These are phyloP conservation scores for Clarias fuscus DNA, from an alignment of 2,797 vertebrate genomes.

Conservation along the genomic window DNA sequence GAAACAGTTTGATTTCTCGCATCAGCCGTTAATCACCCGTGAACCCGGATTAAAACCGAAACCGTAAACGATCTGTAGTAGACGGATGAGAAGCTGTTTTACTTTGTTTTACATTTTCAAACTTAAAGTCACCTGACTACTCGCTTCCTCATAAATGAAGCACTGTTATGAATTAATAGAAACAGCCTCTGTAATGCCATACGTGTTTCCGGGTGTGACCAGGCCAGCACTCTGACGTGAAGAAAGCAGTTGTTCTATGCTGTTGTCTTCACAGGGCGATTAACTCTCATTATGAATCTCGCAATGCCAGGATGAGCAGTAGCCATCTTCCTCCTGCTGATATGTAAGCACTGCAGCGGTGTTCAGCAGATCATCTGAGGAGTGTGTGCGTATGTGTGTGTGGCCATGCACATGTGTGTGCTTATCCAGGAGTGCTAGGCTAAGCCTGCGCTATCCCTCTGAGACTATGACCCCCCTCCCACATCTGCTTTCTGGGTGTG, in stretches of 20 bases:
- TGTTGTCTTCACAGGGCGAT: conserved; percentile 34
- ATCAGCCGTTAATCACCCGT: not conserved
- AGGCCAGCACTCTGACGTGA: conserved; percentile 12
- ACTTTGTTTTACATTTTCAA: conserved; percentile 20
- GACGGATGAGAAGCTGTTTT: not conserved
- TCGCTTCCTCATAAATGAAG: conserved; percentile 16
- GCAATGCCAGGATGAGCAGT: conserved; percentile 30
- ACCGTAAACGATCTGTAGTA: not conserved
- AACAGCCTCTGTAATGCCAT: conserved; percentile 24
- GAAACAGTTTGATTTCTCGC: not conserved
- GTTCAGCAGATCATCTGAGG: conserved; percentile 56
- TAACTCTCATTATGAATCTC: conserved; percentile 44
- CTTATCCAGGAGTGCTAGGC: conserved; percentile 59
- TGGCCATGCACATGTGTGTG: conserved; percentile 38
- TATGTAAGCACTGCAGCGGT: conserved; percentile 37
- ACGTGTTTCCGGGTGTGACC: conserved; percentile 29
- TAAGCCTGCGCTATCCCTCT: conserved; percentile 63
- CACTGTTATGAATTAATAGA: conserved; percentile 30
- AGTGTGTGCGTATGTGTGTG: conserved; percentile 38
- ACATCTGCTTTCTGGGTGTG: conserved; percentile 74
- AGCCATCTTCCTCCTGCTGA: conserved; percentile 56
- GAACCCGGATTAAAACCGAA: not conserved
- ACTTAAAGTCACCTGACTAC: not conserved
- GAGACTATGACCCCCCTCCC: conserved; percentile 66
- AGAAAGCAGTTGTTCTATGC: conserved; percentile 4